Percentiles rank a stretch among this genome's conserved stretches.
Conservation (phyloP, 2,797 vertebrate species). For the Anguilla obscura region DNA sequence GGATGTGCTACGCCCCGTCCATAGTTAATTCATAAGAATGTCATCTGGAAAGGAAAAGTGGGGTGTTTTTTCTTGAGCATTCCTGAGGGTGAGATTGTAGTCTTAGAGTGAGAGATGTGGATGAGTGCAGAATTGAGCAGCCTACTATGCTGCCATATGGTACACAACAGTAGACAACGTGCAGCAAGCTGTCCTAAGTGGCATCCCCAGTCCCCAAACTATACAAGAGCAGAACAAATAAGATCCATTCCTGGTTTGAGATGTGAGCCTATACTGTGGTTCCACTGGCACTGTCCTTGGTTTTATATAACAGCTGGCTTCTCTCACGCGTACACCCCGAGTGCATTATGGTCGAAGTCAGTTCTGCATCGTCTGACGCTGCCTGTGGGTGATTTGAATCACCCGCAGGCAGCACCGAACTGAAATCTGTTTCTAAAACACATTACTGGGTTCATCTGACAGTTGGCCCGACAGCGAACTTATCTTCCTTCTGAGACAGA, state of each 20-base stretch:
- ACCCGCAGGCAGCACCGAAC: slow-evolving; percentile 54
- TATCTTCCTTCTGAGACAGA: slow-evolving; percentile 53
- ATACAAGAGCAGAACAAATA: neutral
- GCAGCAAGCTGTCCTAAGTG: neutral
- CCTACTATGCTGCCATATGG: neutral
- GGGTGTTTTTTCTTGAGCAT: neutral
- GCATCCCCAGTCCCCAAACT: neutral
- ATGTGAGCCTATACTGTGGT: neutral
- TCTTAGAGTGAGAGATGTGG: neutral
- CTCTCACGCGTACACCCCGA: neutral
- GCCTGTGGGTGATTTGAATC: slow-evolving; percentile 47
- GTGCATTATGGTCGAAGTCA: neutral
- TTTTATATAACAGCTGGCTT: slow-evolving; percentile 27
- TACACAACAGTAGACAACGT: neutral
- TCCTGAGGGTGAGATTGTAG: neutral
- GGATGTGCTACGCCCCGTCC: no score
- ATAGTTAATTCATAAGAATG: neutral
- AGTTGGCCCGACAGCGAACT: slow-evolving; percentile 38
- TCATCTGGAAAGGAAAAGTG: neutral
- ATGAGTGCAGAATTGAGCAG: neutral
- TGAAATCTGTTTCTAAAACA: slow-evolving; percentile 38
- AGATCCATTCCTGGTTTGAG: neutral
- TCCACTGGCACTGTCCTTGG: neutral
- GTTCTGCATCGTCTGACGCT: slow-evolving; percentile 37
- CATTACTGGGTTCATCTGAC: slow-evolving; percentile 46